phyloP scores from a whole-genome alignment of 2,888 invertebrate species.

The Parnassius smintheus region DNA sequence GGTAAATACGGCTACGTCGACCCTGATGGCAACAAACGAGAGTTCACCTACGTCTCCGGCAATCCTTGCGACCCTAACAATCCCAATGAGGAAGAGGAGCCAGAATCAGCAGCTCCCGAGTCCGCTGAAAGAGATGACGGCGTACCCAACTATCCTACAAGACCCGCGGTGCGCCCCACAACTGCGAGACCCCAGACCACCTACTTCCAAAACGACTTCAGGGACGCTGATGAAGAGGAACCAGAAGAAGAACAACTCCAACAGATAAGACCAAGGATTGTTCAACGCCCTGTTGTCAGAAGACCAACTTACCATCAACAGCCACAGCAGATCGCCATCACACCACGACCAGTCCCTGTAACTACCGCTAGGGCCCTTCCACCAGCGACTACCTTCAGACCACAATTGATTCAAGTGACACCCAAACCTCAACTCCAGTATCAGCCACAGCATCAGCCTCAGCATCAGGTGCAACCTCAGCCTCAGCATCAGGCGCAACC shows the following conservation, averaged over 20 bases:
- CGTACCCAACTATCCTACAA: conserved; percentile 82
- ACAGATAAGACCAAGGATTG: conserved; percentile 70
- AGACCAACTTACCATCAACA: conserved; percentile 73
- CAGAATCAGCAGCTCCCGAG: conserved; percentile 77
- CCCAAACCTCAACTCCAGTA: conserved; percentile 57
- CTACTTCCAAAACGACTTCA: conserved; percentile 86
- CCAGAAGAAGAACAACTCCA: conserved; percentile 77
- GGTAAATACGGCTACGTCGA: conserved; percentile 94
- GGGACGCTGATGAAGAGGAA: conserved; percentile 83
- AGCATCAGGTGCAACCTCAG: conserved; percentile 46
- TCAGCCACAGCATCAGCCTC: conserved; percentile 42
- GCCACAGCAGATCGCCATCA: conserved; percentile 78
- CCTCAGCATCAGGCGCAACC: conserved; percentile 48
- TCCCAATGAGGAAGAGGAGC: conserved; percentile 85
- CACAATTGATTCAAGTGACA: conserved; percentile 82
- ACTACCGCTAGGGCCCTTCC: conserved; percentile 76
- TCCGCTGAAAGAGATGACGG: conserved; percentile 82
- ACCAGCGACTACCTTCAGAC: conserved; percentile 85
- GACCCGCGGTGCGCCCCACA: conserved; percentile 67
- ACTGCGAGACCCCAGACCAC: conserved; percentile 83
- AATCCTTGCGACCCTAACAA: conserved; percentile 93
- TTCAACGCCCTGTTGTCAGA: conserved; percentile 64
- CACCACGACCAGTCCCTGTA: conserved; percentile 80
- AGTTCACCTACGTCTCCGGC: conserved; percentile 92
- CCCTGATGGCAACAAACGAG: conserved; percentile 91